A percentile compares a stretch with the other conserved stretches of the same genome.
These are phyloP conservation scores for Coelopa pilipes DNA, from an alignment of 2,888 invertebrate species.

Conservation along the genomic window DNA sequence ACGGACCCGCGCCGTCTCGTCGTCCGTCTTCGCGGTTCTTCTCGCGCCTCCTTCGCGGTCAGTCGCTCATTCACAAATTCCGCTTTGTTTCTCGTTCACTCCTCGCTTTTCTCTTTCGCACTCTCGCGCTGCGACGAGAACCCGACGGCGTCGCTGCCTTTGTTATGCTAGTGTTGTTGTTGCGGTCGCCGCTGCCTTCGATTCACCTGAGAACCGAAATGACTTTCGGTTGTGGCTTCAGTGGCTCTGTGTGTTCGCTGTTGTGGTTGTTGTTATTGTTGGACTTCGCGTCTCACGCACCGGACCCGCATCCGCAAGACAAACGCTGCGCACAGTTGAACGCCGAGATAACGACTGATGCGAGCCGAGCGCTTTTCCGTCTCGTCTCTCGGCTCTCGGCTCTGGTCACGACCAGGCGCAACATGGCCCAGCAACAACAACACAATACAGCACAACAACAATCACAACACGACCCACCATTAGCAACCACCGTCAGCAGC, in stretches of 20 bases:
- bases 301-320: conserved; percentile 11
- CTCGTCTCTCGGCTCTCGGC: conserved; percentile 5
- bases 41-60: too few species aligned
- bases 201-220: conserved; percentile 9
- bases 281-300: conserved; percentile 4
- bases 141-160: not conserved
- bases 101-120: too few species aligned
- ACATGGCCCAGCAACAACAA: conserved; percentile 14
- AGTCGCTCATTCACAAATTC: not conserved
- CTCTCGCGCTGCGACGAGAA: not conserved
- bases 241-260: not conserved
- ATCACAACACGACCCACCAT: not conserved
- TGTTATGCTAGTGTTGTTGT: not conserved
- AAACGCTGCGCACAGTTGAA: conserved; percentile 44
- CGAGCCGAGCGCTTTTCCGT: conserved; percentile 4
- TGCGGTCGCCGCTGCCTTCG: not conserved
- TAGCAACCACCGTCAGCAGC: not conserved
- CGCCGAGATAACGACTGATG: conserved; percentile 52
- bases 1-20: too few species aligned
- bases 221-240: too few species aligned
- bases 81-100: not conserved
- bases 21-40: too few species aligned
- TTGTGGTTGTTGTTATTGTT: not conserved
- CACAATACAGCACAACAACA: conserved; percentile 6
- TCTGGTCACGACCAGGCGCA: conserved; percentile 21